Percentiles rank a stretch among this genome's conserved stretches.
Evolutionary conservation across 2,797 vertebrate species (phyloP).

Genomic region (Muscicapa striata): DNA sequence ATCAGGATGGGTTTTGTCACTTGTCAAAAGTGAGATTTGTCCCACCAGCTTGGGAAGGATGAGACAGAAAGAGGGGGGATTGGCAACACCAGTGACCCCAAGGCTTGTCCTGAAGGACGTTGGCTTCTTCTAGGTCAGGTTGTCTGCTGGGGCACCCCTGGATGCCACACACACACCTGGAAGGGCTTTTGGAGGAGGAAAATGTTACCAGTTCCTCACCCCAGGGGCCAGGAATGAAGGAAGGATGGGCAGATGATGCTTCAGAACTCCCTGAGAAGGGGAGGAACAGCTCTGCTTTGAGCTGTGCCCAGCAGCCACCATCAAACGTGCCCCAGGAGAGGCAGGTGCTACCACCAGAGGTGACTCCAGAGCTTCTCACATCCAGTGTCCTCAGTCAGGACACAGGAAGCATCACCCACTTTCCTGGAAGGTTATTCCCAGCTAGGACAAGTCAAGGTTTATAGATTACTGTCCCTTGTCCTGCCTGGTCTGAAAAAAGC

Average conservation of each 20-base stretch:
- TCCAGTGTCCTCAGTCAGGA: background rate
- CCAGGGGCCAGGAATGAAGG: background rate
- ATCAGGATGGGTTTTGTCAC: background rate
- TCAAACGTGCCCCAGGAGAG: background rate
- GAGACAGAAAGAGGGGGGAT: background rate
- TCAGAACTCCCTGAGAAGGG: background rate
- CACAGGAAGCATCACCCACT: fast-evolving
- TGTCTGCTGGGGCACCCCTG: background rate
- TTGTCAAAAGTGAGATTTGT: background rate
- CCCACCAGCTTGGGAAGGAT: fast-evolving
- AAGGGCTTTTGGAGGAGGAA: background rate
- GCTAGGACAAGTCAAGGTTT: background rate
- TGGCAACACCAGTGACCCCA: background rate
- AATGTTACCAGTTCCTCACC: fast-evolving
- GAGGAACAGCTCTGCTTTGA: background rate
- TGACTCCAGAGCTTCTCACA: background rate
- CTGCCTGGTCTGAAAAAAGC: background rate
- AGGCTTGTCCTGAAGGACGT: background rate
- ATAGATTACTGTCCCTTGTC: background rate
- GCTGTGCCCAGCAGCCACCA: background rate
- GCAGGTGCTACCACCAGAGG: background rate
- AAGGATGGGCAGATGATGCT: background rate
- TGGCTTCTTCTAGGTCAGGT: background rate
- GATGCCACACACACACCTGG: background rate
- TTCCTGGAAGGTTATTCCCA: background rate